phyloP scores from a whole-genome alignment of 2,797 vertebrate genomes.

The Adelosebastes latens region DNA sequence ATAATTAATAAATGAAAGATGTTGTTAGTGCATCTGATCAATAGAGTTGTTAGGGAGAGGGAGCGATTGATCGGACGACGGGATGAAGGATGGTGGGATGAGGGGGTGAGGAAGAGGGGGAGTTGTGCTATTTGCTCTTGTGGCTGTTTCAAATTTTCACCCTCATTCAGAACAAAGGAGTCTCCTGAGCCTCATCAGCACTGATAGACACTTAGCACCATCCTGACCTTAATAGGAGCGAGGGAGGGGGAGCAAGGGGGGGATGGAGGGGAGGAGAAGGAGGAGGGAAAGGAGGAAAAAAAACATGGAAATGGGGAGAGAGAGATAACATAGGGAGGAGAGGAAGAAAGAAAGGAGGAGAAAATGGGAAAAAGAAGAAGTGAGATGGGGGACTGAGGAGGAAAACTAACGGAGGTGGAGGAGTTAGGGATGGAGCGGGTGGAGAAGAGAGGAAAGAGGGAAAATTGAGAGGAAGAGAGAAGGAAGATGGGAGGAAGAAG shows the following conservation, averaged over 20 bases:
- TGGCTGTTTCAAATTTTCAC: slow-evolving; percentile 77
- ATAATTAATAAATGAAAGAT: slow-evolving; percentile 83
- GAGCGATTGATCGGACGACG: slow-evolving; percentile 66
- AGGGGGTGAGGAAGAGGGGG: neutral
- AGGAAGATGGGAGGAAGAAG: neutral
- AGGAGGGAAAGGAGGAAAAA: neutral
- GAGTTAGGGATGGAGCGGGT: neutral
- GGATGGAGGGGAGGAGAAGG: neutral
- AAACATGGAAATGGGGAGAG: neutral
- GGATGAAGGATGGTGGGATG: slow-evolving; percentile 65
- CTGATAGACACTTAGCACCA: slow-evolving; percentile 82
- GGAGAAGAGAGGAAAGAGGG: neutral
- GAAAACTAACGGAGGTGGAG: neutral
- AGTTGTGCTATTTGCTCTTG: slow-evolving; percentile 57
- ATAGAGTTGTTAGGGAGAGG: slow-evolving; percentile 77
- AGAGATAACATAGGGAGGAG: neutral
- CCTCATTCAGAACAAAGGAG: slow-evolving; percentile 80
- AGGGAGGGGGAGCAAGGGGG: neutral
- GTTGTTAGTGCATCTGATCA: slow-evolving; percentile 81
- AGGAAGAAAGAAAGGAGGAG: neutral
- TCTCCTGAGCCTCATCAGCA: slow-evolving; percentile 79
- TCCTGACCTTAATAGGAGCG: slow-evolving; percentile 70
- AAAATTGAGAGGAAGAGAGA: neutral
- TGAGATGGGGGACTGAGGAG: neutral
- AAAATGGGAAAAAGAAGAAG: neutral